Evolutionary conservation across 2,888 invertebrate genomes (phyloP), one percentile per base, ranked within the genome.

Genomic region (Leptura quadrifasciata): DNA sequence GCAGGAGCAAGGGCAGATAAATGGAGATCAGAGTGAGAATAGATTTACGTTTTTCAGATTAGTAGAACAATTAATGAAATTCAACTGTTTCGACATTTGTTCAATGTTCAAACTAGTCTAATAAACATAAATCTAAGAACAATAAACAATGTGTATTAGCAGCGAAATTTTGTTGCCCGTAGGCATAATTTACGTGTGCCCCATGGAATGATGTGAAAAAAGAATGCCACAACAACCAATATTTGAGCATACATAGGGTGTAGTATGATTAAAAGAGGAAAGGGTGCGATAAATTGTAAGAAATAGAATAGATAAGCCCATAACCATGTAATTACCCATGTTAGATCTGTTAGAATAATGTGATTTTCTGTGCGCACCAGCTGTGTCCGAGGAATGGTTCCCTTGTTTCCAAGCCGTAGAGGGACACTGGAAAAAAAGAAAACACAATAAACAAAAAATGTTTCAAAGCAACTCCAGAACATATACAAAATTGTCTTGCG

Each of bases 291-390:
- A 61, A 27, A 72, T 65, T 72, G 72, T 57, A 76, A 76, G 72
- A 69, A 76, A 76, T 78, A 78, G 72, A 65, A 79, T 80, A 81
- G 77, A 85, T 79, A 85, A 86, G 85, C 90, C 90, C 90, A 87
- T 88, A 90, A 89, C 89, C 89, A 86, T 86, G 84, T 88, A 89
- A 86, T 87, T 87, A 87, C 87, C 87, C 87, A 84, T 81, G 91
- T 93, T 93, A 92, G 93, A 93, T 87, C 94, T 92, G 91, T 94
- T 94, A 93, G 92, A 92, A 92, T 93, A 92, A 92, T 93, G 93
- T 89, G 94, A 91, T 91, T 94, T 94, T 92, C 94, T 93, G 90
- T 92, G 92, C 93, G 92, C 93, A 93, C 94, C 94, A 86, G 89
- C 89, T 83, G 89, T 88, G 84, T 89, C 89, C 71, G 89, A 89